Evolutionary conservation across 2,797 vertebrate genomes (phyloP), one percentile per base, ranked within the genome.

Genomic region (Paratrypauchen microcephalus): DNA sequence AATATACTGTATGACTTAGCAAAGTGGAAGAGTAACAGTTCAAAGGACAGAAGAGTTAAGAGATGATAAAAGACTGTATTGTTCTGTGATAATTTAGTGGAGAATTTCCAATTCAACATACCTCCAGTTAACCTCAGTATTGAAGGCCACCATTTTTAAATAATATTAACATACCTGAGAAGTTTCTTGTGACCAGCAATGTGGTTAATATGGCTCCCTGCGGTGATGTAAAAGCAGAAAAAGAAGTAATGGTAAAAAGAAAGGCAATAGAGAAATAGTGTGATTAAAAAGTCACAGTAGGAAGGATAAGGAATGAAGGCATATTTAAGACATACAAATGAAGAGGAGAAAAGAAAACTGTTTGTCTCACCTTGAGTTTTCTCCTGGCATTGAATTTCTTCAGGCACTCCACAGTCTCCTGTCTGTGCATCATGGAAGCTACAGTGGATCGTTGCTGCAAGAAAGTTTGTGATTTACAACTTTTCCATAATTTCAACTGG

Each of bases 331-430:
- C 65, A 76, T 73, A 21, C 21, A n/a, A 32, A 18, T 36, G 39
- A 74, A 32, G 67, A 58, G 50, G 45, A 48, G 30, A 45, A 23
- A 56, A 23, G 41, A 19, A 54, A 18, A 56, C 77, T 58, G 19
- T 78, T 26, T 60, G 21, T 55, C 66, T 88, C 79, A 98, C 97
- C 96, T 99, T 99, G 80, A 99, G 94, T 94, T 99, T 99, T 85
- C 97, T 96, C 84, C 98, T 94, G 82, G 98, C 98, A 0, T 99
- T 99, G 93, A 99, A 99, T 89, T 99, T 99, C 94, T 99, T 99
- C 94, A 99, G 92, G 87, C 98, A 99, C 89, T 99, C 98, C 87
- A 99, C 98, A 0, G 98, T 99, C 94, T 99, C 98, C 93, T 99
- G 98, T 84, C 98, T 95, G 94, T 99, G 98, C 97, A 99, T 99